Evolutionary conservation across 1,140 invertebrate genomes (phyloP), one percentile per base, ranked within the genome.

Genomic region (Halyomorpha halys): DNA sequence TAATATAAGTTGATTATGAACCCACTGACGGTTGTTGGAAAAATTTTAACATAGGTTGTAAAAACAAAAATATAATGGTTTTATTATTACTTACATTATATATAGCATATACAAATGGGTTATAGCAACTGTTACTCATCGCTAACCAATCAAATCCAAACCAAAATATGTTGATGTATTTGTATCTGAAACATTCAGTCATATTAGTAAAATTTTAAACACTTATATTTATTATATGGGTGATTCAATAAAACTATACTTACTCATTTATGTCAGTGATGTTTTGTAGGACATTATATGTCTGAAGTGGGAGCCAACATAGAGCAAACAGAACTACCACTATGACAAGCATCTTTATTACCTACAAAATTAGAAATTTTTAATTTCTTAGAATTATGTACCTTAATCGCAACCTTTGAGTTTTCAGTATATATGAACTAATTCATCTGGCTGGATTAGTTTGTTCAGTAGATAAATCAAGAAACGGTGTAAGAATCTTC

Each of bases 281-380:
- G 51, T 85, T 82, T 68, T 83, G 82, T 44, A 88, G 75, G 68
- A 87, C 80, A 74, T 84, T 85, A 73, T 87, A 92, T 19, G 80
- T 82, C 71, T 91, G 89, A 56, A 90, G 76, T 1, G 89, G 89
- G 23, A 90, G 75, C 89, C 89, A 91, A 71, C 87, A 90, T 4
- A 90, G 70, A 0, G 84, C 86, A 69, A 91, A 91, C 5, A 90
- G 76, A 11, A 84, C 79, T 16, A 91, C 88, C 1, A 91, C 87
- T 44, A 89, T 82, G 14, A 89, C 83, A 62, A 91, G 74, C 87
- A 91, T 90, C 78, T 90, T 90, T 68, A 91, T 90, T 15, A 90
- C 87, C 87, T 90, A 77, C 6, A 74, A 74, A 73, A 68, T 66
- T 71, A 53, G 34, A 59, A 25, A 56, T 49, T 11, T 30, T 11